Base-by-base conservation (phyloP, 2,888 invertebrate genomes). In the Empis stercorea region DNA sequence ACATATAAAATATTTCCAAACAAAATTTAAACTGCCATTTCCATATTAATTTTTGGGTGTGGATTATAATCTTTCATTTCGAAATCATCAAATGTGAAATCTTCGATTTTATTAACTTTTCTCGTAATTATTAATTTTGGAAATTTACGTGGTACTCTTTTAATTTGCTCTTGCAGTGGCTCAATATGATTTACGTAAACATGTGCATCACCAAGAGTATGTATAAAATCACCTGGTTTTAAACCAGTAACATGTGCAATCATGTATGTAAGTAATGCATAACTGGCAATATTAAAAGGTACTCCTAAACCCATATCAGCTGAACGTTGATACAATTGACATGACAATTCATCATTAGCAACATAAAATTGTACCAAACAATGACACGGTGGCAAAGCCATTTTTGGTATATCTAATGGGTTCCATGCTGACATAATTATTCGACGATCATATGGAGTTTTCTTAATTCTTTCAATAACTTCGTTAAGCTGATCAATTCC, bases 271-370 rank as follows among this genome's bases (percentile, higher is more conserved):
- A 97, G 74, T 27, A 97, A 66, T 2, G 96, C 79, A 70, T 97
- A 99, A 57, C 95, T 95, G 43, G 97, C 96, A 57, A 99, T 93
- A 69, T 97, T 97, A 67, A 97, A 97, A 11, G 96, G 96, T 0
- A 96, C 94, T n/a, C 97, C 97, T 2, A 97, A 74, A 3, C 95
- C 95, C 85, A 97, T 89, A 64, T 99, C 97, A 9, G 93, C 97
- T 57, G 95, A 95, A 54, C 97, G 76, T 68, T 99, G 97, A 65
- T 96, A 96, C 54, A 97, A 67, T 57, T 92, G 84, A 61, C 94
- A 95, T 0, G 91, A 92, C 2, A 99, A 71, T 65, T 88, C 87
- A 2, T 80, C 81, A 56, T 78, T 71, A 1, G 81, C 77, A 0
- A 97, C 95, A 71, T 87, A 92, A 71, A 99, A 99, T 69, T 97